Base-by-base conservation (phyloP, 1,140 invertebrate species). In the Pachyrhynchus sulphureomaculatus region DNA sequence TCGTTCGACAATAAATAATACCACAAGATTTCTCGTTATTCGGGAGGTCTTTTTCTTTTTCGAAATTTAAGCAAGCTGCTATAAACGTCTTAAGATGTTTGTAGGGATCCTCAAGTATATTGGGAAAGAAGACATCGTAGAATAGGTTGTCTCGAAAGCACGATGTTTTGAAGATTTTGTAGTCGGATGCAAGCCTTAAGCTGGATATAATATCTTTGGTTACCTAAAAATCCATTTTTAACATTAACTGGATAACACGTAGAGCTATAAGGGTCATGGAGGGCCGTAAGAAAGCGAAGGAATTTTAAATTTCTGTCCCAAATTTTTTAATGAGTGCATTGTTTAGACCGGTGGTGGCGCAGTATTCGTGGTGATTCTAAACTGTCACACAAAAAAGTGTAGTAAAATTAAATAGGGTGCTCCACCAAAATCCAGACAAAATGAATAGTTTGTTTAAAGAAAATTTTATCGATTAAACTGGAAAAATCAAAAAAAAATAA, bases 1-100 rank as follows among this genome's bases (percentile, higher is more conserved):
- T 85, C 4, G 92, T 95, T 34, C 91, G 84, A 75, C 93, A 96
- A 73, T 96, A 96, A 66, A 96, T 88, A 67, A 95, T 95, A 17
- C 89, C 84, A 79, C 90, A 93, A 66, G 84, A 87, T 74, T 83
- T 84, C 68, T 87, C 79, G 45, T 79, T 80, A 83, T 88, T 72
- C 0, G 79, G 75, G 62, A 82, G 74, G 17, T 81, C 73, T 70
- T 80, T 74, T 62, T 87, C 80, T 61, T 82, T 79, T 56, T 80
- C 75, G 44, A 77, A 77, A 34, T 71, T 67, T 23, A 86, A 67
- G 75, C 81, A 77, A 73, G 83, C 78, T 23, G 75, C 72, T 29
- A 88, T 82, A 81, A 91, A 93, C 8, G 83, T 76, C 55, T 83
- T 83, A 51, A 96, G 79, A 77, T 96, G 88, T 32, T 84, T 81